phyloP scores from a whole-genome alignment of 2,888 invertebrate species.

The Saturnia pavonia region DNA sequence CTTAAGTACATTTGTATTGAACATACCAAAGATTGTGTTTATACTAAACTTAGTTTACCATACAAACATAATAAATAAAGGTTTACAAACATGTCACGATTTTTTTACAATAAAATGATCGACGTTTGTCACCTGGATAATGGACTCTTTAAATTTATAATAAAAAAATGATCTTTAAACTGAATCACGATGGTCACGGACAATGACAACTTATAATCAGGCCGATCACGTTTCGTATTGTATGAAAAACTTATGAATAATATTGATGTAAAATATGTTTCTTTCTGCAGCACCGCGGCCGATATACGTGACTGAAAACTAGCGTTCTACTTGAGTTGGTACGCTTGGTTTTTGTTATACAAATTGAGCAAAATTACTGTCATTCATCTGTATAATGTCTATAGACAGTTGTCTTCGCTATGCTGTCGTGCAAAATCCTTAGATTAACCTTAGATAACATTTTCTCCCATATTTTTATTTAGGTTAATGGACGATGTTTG shows the following conservation, averaged over 20 bases:
- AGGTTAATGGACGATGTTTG: too few species aligned
- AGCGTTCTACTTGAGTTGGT: background rate
- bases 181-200: conserved; percentile 9
- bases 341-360: background rate
- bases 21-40: too few species aligned
- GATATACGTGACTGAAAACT: conserved; percentile 28
- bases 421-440: too few species aligned
- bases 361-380: background rate
- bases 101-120: conserved; percentile 2
- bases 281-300: conserved; percentile 27
- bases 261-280: background rate
- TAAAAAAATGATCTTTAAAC: background rate
- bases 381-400: background rate
- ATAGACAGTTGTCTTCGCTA: background rate
- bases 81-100: background rate
- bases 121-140: background rate
- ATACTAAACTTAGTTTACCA: too few species aligned
- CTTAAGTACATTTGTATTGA: too few species aligned
- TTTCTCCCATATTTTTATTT: too few species aligned
- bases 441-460: background rate
- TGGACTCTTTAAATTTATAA: background rate
- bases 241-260: conserved; percentile 22
- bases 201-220: conserved; percentile 2
- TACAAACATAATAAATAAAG: too few species aligned
- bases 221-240: conserved; percentile 37